Evolutionary conservation across 2,113 vertebrate genomes (phyloP), one percentile per base, ranked within the genome.

Genomic region (Hippolais icterina): DNA sequence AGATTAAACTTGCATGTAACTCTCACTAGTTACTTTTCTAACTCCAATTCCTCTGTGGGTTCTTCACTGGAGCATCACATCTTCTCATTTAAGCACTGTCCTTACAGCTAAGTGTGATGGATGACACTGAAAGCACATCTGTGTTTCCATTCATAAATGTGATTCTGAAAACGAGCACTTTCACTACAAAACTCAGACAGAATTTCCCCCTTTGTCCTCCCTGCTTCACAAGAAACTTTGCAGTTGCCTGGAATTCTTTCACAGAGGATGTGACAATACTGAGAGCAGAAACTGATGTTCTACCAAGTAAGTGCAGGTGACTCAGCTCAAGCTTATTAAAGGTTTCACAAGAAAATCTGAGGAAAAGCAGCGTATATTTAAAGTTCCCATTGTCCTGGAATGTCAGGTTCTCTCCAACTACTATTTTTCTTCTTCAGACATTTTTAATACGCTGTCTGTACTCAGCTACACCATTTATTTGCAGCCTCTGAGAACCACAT

Each of bases 401-500:
- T 6, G 5, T 46, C 82, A 90, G 63, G 69, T 78, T 47, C 81
- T 74, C 57, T 70, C 74, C 76, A 85, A 59, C 35, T 61, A 22
- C 24, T 49, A 33, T 69, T 91, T 93, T 80, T 83, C 80, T 92
- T 74, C 57, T 72, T 39, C 4, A 60, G 79, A 82, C 60, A 35
- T 74, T 88, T 94, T 86, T 87, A 83, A 91, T 53, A 35, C 10
- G 37, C 72, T 50, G 84, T 19, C 79, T 94, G 76, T 37, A 75
- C 54, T 71, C 69, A 61, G 72, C 72, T 72, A 56, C 90, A 74
- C 70, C 86, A 87, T 46, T 57, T 69, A 53, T 80, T 57, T 77
- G 78, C 85, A 69, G 65, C 12, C 83, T 35, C 72, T 15, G 50
- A 95, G 83, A 93, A 79, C 87, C 93, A 93, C 90, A 66, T 78